These are phyloP conservation scores for Oceanodroma tethys DNA, from an alignment of 2,113 vertebrate genomes.

Conservation along the genomic window DNA sequence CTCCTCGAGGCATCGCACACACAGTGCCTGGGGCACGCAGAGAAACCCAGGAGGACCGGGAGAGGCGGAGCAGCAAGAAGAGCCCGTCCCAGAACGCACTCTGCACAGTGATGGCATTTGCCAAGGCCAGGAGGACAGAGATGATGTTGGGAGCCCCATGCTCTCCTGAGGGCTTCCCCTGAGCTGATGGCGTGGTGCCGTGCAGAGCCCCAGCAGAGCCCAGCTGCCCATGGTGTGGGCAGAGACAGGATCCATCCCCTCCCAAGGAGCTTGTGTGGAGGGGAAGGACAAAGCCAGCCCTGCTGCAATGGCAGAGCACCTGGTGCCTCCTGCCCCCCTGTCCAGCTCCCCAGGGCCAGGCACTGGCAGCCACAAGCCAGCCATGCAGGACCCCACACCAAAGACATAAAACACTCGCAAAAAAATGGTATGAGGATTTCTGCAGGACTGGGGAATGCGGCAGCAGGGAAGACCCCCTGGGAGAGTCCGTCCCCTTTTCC, in stretches of 20 bases:
- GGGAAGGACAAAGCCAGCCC: not conserved
- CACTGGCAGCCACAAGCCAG: not conserved
- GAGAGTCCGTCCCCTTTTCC: not conserved
- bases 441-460: not conserved
- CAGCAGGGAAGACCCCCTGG: not conserved
- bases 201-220: not conserved
- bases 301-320: not conserved
- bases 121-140: not conserved
- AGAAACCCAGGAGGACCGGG: not conserved
- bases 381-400: not conserved
- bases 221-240: not conserved
- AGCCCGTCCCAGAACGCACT: not conserved
- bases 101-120: not conserved
- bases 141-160: not conserved
- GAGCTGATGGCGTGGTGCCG: not conserved
- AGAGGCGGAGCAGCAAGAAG: not conserved
- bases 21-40: not conserved
- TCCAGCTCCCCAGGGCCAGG: not conserved
- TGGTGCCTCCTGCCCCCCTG: not conserved
- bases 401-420: not conserved
- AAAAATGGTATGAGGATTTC: not conserved
- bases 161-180: not conserved
- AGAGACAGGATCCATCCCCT: not conserved
- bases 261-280: not conserved
- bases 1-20: not conserved